Conservation (phyloP, 2,113 vertebrate species). For the Sinosuthora webbiana region DNA sequence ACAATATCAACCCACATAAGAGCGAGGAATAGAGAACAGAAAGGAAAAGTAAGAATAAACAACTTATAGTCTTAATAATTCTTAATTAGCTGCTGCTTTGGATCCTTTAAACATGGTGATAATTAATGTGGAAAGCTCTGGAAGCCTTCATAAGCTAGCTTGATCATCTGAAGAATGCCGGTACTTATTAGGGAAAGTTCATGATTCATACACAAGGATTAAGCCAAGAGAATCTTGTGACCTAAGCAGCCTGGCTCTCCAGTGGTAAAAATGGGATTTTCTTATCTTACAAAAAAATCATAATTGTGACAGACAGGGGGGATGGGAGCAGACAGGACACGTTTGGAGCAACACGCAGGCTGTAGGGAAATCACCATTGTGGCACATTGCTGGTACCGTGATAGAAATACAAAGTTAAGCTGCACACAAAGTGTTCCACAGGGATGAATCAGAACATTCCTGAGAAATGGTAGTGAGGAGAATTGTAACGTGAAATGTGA, state of each 20-base stretch:
- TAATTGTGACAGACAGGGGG: neutral
- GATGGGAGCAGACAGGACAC: neutral
- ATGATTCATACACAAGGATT: slow-evolving; percentile 42
- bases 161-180: slow-evolving; percentile 62
- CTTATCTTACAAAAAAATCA: slow-evolving; percentile 39
- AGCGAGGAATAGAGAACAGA: neutral
- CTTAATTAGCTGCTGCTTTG: slow-evolving; percentile 30
- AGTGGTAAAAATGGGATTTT: slow-evolving; percentile 58
- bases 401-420: neutral
- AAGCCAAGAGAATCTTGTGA: slow-evolving; percentile 63
- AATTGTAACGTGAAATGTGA: neutral
- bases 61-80: neutral
- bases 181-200: slow-evolving; percentile 61
- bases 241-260: slow-evolving; percentile 50
- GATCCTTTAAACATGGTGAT: slow-evolving; percentile 16
- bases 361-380: neutral
- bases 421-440: neutral
- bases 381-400: neutral
- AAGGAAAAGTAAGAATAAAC: slow-evolving; percentile 22
- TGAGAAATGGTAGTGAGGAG: neutral
- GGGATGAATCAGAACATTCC: neutral
- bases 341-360: neutral
- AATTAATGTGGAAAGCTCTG: slow-evolving; percentile 44
- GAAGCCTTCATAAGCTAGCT: slow-evolving; percentile 30
- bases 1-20: neutral